Evolutionary conservation across 2,113 vertebrate species (phyloP).

Genomic region (Tragelaphus imberbis): DNA sequence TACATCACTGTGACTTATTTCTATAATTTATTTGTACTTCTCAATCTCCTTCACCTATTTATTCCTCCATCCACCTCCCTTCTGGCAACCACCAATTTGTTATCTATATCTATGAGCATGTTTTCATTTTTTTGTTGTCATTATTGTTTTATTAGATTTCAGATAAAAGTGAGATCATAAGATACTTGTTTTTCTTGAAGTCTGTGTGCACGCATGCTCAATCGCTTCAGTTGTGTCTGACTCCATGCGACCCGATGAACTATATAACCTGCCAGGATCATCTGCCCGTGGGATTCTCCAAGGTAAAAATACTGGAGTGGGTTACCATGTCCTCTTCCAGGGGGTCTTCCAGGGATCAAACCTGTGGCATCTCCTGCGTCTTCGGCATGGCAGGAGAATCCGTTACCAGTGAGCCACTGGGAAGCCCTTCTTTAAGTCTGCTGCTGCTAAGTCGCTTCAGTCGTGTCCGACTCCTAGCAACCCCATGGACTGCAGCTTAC

Average conservation of each 20-base stretch:
- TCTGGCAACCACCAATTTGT: neutral
- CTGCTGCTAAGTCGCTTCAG: too few species aligned
- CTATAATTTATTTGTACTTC: neutral
- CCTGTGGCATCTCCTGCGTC: fast-evolving
- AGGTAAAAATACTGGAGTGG: neutral
- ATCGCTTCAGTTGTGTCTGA: neutral
- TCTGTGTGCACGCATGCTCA: neutral
- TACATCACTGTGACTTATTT: neutral
- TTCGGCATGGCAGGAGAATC: neutral
- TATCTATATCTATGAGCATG: neutral
- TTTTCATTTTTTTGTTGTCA: neutral
- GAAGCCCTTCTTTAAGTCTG: neutral
- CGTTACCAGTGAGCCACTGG: neutral
- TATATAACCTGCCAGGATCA: neutral
- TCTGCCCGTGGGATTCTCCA: neutral
- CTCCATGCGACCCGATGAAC: fast-evolving
- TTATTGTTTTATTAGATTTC: neutral
- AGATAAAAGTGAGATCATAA: neutral
- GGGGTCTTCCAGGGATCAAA: neutral
- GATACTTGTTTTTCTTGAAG: neutral
- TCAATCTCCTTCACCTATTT: neutral
- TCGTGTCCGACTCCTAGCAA: too few species aligned
- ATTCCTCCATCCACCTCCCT: neutral
- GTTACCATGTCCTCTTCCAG: neutral
- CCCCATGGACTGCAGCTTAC: too few species aligned